Percentiles rank a stretch among this genome's conserved stretches.
phyloP scores from a whole-genome alignment of 2,888 invertebrate species.

The Actias luna region DNA sequence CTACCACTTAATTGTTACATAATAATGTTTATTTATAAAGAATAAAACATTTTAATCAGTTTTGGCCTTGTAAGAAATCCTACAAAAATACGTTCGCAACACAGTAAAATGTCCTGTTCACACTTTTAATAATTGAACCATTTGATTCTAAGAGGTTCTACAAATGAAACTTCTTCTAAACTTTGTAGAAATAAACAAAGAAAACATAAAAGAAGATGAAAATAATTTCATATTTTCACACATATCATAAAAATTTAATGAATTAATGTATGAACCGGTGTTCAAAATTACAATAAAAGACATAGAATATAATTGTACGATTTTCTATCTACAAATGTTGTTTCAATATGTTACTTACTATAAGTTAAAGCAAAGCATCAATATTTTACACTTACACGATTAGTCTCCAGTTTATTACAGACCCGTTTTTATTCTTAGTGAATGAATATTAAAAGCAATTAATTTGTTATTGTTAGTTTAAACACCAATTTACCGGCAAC shows the following conservation, averaged over 20 bases:
- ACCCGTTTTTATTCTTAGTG: conserved; percentile 2
- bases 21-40: too few relatives aligned
- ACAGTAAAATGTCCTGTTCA: too few relatives aligned
- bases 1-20: too few relatives aligned
- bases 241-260: neutral
- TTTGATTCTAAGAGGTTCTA: too few relatives aligned
- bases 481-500: conserved; percentile 3
- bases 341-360: neutral
- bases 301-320: neutral
- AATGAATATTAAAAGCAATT: conserved; percentile 2
- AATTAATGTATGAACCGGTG: neutral
- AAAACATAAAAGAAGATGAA: too few relatives aligned
- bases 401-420: neutral
- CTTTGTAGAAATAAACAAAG: neutral
- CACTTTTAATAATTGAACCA: too few relatives aligned
- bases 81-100: too few relatives aligned
- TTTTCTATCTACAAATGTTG: neutral
- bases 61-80: too few relatives aligned
- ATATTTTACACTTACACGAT: neutral
- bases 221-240: too few relatives aligned
- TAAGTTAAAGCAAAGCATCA: neutral
- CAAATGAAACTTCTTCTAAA: too few relatives aligned
- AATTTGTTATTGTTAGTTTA: conserved; percentile 7
- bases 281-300: neutral
- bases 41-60: too few relatives aligned